Evolutionary conservation across 2,888 invertebrate genomes (phyloP).

Genomic region (Atrina japonica): DNA sequence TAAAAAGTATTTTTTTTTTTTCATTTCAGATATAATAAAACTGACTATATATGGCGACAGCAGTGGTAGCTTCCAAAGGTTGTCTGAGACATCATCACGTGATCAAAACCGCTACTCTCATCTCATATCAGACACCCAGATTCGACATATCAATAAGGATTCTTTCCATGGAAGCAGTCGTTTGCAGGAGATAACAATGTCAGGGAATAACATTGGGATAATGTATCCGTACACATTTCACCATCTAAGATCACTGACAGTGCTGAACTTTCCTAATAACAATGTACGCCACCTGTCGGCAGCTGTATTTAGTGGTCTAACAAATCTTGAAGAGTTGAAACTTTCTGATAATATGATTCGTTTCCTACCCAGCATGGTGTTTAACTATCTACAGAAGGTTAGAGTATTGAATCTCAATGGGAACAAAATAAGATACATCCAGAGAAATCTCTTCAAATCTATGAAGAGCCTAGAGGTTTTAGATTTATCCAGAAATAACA

Average conservation of each 20-base stretch:
- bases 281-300: constrained; percentile 63
- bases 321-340: constrained; percentile 49
- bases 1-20: background rate
- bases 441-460: constrained; percentile 44
- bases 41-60: constrained; percentile 60
- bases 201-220: constrained; percentile 58
- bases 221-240: constrained; percentile 58
- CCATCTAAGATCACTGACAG: constrained; percentile 45
- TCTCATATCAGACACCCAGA: constrained; percentile 46
- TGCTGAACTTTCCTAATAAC: constrained; percentile 58
- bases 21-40: constrained; percentile 55
- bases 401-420: constrained; percentile 56
- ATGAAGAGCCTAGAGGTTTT: constrained; percentile 50
- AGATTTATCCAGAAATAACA: constrained; percentile 59
- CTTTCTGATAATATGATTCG: constrained; percentile 59
- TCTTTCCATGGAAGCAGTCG: constrained; percentile 51
- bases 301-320: constrained; percentile 54
- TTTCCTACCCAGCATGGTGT: constrained; percentile 55
- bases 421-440: constrained; percentile 52
- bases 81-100: constrained; percentile 6
- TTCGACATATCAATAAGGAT: constrained; percentile 50
- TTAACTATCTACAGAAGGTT: constrained; percentile 44
- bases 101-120: constrained; percentile 19
- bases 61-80: constrained; percentile 35
- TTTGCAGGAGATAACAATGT: constrained; percentile 53